Evolutionary conservation across 2,888 invertebrate species (phyloP).

Genomic region (Heliothis peltigera): DNA sequence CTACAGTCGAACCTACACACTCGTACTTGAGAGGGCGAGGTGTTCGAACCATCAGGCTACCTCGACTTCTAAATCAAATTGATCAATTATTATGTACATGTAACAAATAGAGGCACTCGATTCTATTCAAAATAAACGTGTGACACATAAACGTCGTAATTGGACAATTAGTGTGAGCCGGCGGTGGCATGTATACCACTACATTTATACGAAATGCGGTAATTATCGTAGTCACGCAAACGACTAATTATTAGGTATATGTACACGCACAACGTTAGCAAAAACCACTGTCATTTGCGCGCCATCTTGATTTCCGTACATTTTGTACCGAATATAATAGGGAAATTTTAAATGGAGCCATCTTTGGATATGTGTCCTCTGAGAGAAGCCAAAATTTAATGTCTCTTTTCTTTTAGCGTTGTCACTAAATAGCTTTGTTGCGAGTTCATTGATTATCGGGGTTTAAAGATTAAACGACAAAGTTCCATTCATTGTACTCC

Average conservation of each 20-base stretch:
- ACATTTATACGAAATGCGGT: conserved; percentile 77
- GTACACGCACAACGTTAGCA: conserved; percentile 66
- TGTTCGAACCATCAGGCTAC: no score
- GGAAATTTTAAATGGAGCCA: conserved; percentile 44
- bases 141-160: conserved; percentile 74
- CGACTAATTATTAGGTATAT: conserved; percentile 81
- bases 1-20: no score
- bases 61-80: conserved; percentile 26
- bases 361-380: conserved; percentile 28
- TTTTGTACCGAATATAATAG: conserved; percentile 40
- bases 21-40: no score
- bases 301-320: conserved; percentile 52
- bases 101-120: conserved; percentile 63
- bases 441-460: conserved; percentile 48
- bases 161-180: conserved; percentile 80
- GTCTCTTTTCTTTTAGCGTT: conserved; percentile 34
- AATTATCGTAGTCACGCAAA: conserved; percentile 84
- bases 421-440: conserved; percentile 34
- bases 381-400: conserved; percentile 33
- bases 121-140: conserved; percentile 67
- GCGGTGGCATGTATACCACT: conserved; percentile 74
- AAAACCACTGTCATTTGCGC: conserved; percentile 67
- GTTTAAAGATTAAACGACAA: conserved; percentile 41
- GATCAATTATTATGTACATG: conserved; percentile 51
- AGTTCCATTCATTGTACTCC: conserved; percentile 35